Evolutionary conservation across 2,113 vertebrate genomes (phyloP).

Genomic region (Trematocara zebra): DNA sequence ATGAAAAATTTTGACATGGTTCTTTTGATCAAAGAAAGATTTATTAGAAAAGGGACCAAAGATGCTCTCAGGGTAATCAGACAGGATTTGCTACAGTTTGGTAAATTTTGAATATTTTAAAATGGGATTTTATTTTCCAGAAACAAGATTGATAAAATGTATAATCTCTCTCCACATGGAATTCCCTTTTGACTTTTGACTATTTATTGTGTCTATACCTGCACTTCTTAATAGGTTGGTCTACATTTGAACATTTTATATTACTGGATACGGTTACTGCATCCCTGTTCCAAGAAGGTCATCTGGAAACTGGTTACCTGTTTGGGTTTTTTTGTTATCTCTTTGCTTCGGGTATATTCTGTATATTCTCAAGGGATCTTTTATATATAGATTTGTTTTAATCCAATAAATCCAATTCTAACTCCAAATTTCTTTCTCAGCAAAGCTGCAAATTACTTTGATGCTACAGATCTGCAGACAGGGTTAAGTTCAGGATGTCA

Average conservation of each 20-base stretch:
- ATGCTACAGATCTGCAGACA: constrained; percentile 5
- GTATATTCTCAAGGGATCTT: background rate
- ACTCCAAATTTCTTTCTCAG: background rate
- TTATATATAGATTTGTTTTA: background rate
- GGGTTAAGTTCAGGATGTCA: constrained; percentile 5
- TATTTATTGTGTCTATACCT: background rate
- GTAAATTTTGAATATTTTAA: background rate
- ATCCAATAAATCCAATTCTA: background rate
- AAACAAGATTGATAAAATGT: background rate
- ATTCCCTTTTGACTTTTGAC: background rate
- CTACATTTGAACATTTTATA: background rate
- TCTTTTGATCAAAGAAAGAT: background rate
- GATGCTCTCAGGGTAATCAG: background rate
- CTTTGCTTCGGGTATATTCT: background rate
- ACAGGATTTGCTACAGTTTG: background rate
- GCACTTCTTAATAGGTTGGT: background rate
- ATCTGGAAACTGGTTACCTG: background rate
- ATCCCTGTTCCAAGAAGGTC: background rate
- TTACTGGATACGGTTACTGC: background rate
- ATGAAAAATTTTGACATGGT: no score
- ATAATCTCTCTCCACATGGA: background rate
- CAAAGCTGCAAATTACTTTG: constrained; percentile 2
- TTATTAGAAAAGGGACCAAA: background rate
- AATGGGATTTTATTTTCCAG: background rate
- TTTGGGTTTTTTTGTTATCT: background rate